phyloP scores from a whole-genome alignment of 2,113 vertebrate species.

The Gasterosteus nipponicus region DNA sequence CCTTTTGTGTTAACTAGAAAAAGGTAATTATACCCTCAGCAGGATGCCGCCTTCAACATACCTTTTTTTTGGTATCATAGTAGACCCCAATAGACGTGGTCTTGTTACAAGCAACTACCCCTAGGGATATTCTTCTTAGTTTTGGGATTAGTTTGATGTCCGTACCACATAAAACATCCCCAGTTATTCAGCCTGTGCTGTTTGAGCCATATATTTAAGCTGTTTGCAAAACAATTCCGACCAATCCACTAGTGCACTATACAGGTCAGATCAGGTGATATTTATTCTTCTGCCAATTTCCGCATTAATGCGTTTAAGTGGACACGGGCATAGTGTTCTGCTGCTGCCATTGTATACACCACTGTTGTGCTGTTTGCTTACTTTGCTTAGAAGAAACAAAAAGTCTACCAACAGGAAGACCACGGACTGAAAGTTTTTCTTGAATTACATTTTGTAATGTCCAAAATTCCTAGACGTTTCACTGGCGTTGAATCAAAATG shows the following conservation, averaged over 20 bases:
- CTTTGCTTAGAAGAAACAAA: not conserved
- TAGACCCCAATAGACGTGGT: not conserved
- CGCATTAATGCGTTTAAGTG: not conserved
- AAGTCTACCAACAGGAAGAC: not conserved
- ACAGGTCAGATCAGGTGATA: not conserved
- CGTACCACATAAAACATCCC: slow-evolving; percentile 2
- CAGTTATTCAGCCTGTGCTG: not conserved
- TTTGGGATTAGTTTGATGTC: not conserved
- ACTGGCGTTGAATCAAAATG: not conserved
- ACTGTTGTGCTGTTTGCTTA: not conserved
- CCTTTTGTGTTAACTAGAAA: slow-evolving; percentile 93
- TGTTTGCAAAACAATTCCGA: slow-evolving; percentile 9
- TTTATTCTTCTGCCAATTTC: not conserved
- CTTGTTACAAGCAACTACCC: not conserved
- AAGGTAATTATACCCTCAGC: slow-evolving; percentile 81
- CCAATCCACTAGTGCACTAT: not conserved
- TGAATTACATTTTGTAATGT: not conserved
- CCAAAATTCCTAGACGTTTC: not conserved
- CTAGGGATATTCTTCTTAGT: not conserved
- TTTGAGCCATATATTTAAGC: not conserved
- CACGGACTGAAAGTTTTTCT: not conserved
- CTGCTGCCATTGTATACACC: not conserved
- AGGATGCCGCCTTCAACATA: not conserved
- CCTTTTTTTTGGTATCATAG: not conserved
- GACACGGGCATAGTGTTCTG: not conserved